phyloP scores from a whole-genome alignment of 2,113 vertebrate genomes.

The Syrmaticus mikado region DNA sequence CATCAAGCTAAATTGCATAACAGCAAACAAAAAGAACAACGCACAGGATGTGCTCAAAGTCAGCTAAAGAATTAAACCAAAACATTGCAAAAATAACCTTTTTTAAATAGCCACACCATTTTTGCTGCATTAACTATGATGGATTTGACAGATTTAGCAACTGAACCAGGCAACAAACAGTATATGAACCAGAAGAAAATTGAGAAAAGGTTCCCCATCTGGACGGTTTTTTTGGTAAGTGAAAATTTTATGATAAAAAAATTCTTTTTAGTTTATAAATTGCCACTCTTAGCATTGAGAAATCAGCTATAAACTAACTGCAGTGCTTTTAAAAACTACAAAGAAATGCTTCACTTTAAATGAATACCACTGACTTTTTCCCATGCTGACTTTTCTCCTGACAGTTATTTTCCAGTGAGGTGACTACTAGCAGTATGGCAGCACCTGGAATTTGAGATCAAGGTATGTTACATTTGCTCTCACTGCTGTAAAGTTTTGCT shows the following conservation, averaged over 20 bases:
- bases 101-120: not conserved
- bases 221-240: slow-evolving; percentile 2
- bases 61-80: not conserved
- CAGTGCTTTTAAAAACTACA: not conserved
- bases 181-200: not conserved
- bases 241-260: not conserved
- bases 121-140: not conserved
- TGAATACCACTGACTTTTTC: not conserved
- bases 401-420: slow-evolving; percentile 37
- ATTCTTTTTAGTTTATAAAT: not conserved
- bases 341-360: slow-evolving; percentile 29
- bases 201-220: not conserved
- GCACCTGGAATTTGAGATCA: not conserved
- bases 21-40: not conserved
- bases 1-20: not conserved
- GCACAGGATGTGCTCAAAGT: not conserved
- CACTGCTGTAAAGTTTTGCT: slow-evolving; percentile 28
- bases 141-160: not conserved
- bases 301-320: not conserved
- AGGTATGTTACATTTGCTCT: not conserved
- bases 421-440: slow-evolving; percentile 15
- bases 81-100: not conserved
- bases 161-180: not conserved
- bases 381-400: not conserved
- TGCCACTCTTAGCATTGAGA: slow-evolving; percentile 19